phyloP scores from a whole-genome alignment of 2,888 invertebrate genomes.

The Drepana falcataria region DNA sequence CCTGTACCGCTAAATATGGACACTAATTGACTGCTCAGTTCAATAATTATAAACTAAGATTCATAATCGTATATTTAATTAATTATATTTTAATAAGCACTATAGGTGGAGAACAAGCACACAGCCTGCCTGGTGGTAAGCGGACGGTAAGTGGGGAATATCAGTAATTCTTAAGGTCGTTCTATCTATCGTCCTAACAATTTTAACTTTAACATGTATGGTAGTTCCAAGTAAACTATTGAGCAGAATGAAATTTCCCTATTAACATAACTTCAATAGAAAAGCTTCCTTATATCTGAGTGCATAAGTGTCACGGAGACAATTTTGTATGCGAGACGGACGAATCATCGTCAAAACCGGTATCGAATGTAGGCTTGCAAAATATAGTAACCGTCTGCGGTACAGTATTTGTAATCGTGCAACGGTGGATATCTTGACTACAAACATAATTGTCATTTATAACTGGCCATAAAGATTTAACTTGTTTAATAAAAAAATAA shows the following conservation, averaged over 20 bases:
- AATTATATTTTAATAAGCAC: background rate
- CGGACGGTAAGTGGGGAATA: too few relatives aligned
- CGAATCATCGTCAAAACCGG: conserved; percentile 60
- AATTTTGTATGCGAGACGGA: conserved; percentile 32
- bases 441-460: conserved; percentile 15
- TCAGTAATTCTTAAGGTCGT: too few relatives aligned
- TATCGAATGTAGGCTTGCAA: conserved; percentile 67
- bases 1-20: conserved; percentile 54
- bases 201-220: background rate
- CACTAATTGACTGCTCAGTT: conserved; percentile 33
- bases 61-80: background rate
- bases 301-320: conserved; percentile 21
- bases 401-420: conserved; percentile 26
- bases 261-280: conserved; percentile 1
- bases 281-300: conserved; percentile 13
- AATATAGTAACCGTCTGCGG: conserved; percentile 34
- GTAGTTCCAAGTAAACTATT: background rate
- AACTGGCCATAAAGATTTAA: too few relatives aligned
- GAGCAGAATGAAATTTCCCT: background rate
- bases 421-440: conserved; percentile 26
- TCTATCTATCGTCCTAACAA: too few relatives aligned
- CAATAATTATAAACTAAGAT: background rate
- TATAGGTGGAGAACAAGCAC: too few relatives aligned
- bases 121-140: too few relatives aligned
- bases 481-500: too few relatives aligned